Evolutionary conservation across 2,797 vertebrate genomes (phyloP).

Genomic region (Sebastes baramenuke): DNA sequence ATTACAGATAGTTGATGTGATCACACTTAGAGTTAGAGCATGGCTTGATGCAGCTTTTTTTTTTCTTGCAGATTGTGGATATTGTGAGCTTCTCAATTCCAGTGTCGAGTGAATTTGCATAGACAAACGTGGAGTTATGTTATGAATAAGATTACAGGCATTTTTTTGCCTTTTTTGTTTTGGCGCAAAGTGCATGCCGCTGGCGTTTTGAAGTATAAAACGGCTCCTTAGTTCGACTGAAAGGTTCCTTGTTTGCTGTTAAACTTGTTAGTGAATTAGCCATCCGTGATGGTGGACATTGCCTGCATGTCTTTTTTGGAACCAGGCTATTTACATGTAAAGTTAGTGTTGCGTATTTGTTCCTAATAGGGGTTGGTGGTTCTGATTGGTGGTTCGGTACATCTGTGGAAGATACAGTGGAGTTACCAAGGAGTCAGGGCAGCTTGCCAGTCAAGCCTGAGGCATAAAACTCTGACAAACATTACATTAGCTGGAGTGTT

Average conservation of each 20-base stretch:
- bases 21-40: constrained; percentile 67
- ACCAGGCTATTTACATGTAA: constrained; percentile 71
- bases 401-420: constrained; percentile 87
- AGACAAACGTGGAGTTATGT: constrained; percentile 85
- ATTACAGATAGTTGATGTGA: constrained; percentile 49
- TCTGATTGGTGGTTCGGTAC: constrained; percentile 81
- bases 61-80: constrained; percentile 75
- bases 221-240: constrained; percentile 42
- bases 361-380: constrained; percentile 67
- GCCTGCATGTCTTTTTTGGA: constrained; percentile 77
- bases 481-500: constrained; percentile 61
- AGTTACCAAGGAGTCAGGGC: constrained; percentile 81
- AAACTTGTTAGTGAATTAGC: constrained; percentile 71
- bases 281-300: constrained; percentile 81
- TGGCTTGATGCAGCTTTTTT: constrained; percentile 64
- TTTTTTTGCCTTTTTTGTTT: constrained; percentile 20
- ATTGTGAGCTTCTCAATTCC: constrained; percentile 77
- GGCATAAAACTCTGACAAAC: constrained; percentile 65
- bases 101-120: constrained; percentile 82
- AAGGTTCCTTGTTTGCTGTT: constrained; percentile 58
- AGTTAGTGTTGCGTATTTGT: constrained; percentile 71
- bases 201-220: constrained; percentile 51
- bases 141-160: constrained; percentile 76
- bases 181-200: constrained; percentile 71
- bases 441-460: constrained; percentile 75